Conservation (phyloP, 2,888 invertebrate species). For the Pristionchus mayeri region DNA sequence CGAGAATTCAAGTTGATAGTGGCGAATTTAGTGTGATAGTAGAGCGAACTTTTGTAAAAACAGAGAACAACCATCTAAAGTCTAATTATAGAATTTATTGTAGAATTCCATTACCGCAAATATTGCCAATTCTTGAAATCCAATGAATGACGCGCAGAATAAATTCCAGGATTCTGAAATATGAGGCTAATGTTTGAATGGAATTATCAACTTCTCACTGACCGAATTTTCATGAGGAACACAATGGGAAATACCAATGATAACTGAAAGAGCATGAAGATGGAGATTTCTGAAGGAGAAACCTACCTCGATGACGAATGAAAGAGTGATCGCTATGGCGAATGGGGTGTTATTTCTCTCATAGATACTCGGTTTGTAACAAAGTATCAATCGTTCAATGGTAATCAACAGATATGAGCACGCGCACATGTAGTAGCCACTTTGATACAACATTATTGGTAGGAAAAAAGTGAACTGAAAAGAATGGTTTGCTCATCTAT, state of each 20-base stretch:
- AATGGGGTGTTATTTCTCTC: neutral
- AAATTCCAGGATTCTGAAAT: neutral
- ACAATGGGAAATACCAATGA: neutral
- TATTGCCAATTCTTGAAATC: neutral
- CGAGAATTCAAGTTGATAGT: neutral
- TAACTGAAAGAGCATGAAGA: too few species aligned
- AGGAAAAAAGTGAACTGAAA: neutral
- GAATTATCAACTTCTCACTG: too few species aligned
- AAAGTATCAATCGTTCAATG: neutral
- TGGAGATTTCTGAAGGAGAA: too few species aligned
- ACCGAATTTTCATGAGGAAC: neutral
- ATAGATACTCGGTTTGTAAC: neutral
- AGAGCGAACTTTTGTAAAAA: neutral
- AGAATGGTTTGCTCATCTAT: too few species aligned
- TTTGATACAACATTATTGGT: neutral
- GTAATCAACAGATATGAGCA: slow-evolving; percentile 12
- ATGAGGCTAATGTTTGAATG: neutral
- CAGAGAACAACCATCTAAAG: neutral
- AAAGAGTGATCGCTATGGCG: neutral
- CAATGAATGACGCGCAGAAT: neutral
- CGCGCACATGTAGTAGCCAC: neutral
- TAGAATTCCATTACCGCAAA: neutral
- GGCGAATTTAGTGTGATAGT: neutral
- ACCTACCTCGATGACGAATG: neutral
- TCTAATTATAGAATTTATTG: neutral